Evolutionary conservation across 2,888 invertebrate species (phyloP).

Genomic region (Melanchra persicariae): DNA sequence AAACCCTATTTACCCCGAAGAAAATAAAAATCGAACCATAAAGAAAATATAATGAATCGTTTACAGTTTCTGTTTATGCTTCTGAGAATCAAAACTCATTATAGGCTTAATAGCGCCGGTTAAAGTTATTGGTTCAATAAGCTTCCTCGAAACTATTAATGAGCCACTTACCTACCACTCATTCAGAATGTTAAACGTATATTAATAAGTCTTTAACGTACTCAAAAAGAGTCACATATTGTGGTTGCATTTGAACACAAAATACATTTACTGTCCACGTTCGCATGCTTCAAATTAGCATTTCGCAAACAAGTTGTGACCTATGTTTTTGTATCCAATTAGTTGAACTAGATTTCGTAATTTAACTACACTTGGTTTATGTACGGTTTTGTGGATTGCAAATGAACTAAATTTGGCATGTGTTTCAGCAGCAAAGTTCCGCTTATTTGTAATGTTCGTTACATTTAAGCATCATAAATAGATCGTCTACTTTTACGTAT

Average conservation of each 20-base stretch:
- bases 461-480: conserved; percentile 17
- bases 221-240: conserved; percentile 28
- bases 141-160: conserved; percentile 43
- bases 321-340: conserved; percentile 69
- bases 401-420: conserved; percentile 65
- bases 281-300: conserved; percentile 63
- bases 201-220: conserved; percentile 20
- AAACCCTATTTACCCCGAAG: conserved; percentile 37
- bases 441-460: conserved; percentile 43
- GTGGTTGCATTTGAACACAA: conserved; percentile 43
- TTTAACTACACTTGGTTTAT: conserved; percentile 62
- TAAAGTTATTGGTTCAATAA: conserved; percentile 36
- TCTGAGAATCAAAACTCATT: conserved; percentile 57
- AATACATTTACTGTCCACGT: conserved; percentile 53
- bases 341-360: conserved; percentile 67
- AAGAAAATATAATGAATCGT: conserved; percentile 33
- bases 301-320: conserved; percentile 67
- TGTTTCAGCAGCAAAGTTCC: conserved; percentile 44
- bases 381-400: conserved; percentile 60
- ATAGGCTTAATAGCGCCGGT: conserved; percentile 23
- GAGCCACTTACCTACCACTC: conserved; percentile 20
- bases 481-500: background rate
- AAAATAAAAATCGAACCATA: conserved; percentile 32
- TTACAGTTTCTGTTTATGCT: conserved; percentile 35
- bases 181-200: conserved; percentile 12